These are phyloP conservation scores for Pseudococcus longispinus DNA, from an alignment of 2,888 invertebrate species.

Conservation along the genomic window DNA sequence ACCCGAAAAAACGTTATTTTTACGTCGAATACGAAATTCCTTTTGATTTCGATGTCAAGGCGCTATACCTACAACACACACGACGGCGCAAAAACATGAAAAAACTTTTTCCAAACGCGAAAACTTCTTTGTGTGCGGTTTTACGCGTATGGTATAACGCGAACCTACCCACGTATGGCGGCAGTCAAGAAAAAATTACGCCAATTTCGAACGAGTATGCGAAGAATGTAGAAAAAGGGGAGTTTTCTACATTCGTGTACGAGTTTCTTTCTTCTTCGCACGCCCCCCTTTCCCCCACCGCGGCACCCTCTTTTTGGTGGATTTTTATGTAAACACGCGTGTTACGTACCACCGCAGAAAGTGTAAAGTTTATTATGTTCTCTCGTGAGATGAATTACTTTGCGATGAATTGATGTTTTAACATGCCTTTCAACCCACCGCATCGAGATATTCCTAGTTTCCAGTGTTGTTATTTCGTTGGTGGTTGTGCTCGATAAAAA, in stretches of 20 bases:
- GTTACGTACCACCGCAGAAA: background rate
- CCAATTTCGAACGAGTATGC: background rate
- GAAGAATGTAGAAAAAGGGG: background rate
- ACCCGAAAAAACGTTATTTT: background rate
- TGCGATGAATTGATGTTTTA: background rate
- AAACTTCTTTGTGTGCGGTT: slow-evolving; percentile 25
- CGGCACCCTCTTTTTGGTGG: background rate
- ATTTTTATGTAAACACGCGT: slow-evolving; percentile 26
- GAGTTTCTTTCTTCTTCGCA: background rate
- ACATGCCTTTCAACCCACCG: background rate
- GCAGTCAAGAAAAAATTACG: slow-evolving; percentile 4
- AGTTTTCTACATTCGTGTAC: background rate
- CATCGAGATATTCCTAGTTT: background rate
- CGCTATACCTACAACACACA: background rate
- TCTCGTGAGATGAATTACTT: slow-evolving; percentile 20
- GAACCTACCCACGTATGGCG: background rate
- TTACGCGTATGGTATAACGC: background rate
- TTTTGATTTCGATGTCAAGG: background rate
- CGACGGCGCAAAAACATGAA: background rate
- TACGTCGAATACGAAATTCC: slow-evolving; percentile 2
- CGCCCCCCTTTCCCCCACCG: background rate
- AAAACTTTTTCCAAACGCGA: slow-evolving; percentile 20
- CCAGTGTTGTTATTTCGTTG: background rate
- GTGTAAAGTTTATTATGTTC: slow-evolving; percentile 19
- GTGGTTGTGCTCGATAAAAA: background rate